These are phyloP conservation scores for Caenorhabditis sinica DNA, from an alignment of 2,888 invertebrate genomes.

Conservation along the genomic window DNA sequence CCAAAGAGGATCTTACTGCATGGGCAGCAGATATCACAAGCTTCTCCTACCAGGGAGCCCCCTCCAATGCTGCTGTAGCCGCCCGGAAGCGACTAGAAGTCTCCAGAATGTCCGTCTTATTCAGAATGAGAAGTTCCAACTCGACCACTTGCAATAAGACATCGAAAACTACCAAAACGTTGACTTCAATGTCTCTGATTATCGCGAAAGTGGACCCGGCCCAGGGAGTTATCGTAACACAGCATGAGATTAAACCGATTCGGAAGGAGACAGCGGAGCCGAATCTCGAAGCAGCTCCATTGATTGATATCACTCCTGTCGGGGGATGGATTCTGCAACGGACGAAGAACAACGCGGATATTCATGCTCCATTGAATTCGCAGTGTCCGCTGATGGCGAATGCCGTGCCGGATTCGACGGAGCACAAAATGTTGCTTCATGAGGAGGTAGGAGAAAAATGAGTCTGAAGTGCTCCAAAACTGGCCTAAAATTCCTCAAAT, in stretches of 20 bases:
- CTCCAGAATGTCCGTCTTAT: constrained; percentile 69
- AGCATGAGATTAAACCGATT: constrained; percentile 65
- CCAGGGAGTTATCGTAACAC: constrained; percentile 58
- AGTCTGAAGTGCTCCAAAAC: too few species aligned
- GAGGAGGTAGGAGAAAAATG: too few species aligned
- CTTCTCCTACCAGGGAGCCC: constrained; percentile 24
- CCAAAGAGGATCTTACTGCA: constrained; percentile 78
- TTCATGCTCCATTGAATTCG: constrained; percentile 71
- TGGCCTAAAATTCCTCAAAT: too few species aligned
- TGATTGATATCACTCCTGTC: constrained; percentile 51
- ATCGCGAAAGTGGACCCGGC: constrained; percentile 68
- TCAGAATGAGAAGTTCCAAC: constrained; percentile 58
- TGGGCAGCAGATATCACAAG: constrained; percentile 80
- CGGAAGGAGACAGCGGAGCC: neutral
- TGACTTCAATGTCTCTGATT: constrained; percentile 50
- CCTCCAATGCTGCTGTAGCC: constrained; percentile 34
- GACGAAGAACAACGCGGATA: constrained; percentile 74
- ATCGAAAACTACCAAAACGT: constrained; percentile 49
- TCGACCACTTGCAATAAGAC: constrained; percentile 40
- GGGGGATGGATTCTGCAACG: constrained; percentile 56
- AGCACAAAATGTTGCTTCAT: too few species aligned
- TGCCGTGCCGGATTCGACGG: neutral
- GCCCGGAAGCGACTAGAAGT: constrained; percentile 59
- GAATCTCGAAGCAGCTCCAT: constrained; percentile 56
- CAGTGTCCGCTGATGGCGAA: constrained; percentile 67